These are phyloP conservation scores for Atta cephalotes DNA, from an alignment of 1,140 invertebrate genomes.

Conservation along the genomic window DNA sequence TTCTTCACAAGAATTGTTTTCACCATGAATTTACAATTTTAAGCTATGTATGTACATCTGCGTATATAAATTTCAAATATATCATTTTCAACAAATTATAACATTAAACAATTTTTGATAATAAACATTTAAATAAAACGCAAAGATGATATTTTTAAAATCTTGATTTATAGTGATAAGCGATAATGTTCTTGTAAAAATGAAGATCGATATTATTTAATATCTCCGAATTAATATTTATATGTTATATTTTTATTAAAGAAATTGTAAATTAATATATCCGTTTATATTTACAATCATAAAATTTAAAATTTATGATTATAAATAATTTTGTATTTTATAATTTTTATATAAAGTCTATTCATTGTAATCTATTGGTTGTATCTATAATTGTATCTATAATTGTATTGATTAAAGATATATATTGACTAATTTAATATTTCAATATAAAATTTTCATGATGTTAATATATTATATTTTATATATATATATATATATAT, in stretches of 20 bases:
- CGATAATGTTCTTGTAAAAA: background rate
- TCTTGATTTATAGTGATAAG: background rate
- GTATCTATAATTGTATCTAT: no score
- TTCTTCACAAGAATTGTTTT: background rate
- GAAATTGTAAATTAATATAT: background rate
- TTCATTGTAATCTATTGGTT: background rate
- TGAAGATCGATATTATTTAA: background rate
- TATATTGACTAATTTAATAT: background rate
- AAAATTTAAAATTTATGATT: background rate
- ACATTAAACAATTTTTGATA: background rate
- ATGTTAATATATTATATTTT: no score
- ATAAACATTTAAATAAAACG: background rate
- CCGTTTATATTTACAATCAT: background rate
- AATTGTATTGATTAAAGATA: no score
- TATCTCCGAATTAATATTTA: background rate
- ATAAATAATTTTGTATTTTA: background rate
- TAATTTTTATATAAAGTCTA: background rate
- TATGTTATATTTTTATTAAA: constrained; percentile 1
- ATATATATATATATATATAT: no score
- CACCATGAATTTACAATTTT: background rate
- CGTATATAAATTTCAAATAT: constrained; percentile 14
- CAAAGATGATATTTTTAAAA: background rate
- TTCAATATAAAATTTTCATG: background rate
- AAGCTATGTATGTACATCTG: background rate
- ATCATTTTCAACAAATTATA: background rate